Base-by-base conservation (phyloP, 2,113 vertebrate genomes). In the Capreolus pygargus region DNA sequence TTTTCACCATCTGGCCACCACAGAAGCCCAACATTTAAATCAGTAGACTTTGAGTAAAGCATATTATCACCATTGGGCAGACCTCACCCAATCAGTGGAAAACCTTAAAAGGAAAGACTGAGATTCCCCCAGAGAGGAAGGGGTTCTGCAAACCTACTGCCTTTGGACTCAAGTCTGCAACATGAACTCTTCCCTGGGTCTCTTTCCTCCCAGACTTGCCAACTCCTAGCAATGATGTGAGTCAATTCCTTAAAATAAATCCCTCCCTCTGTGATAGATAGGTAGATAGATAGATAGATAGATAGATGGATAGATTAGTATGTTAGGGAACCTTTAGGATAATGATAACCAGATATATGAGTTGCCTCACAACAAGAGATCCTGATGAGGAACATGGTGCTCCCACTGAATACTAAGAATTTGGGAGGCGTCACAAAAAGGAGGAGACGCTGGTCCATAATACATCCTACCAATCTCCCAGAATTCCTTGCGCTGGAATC, bases 151-250 rank as follows among this genome's bases (percentile, higher is more conserved):
- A 21, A 21, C 4, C 2, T 23, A 12, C 6, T 16, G 14, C 39
- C 50, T 28, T 30, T 9, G 7, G 9, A 6, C 14, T 45, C 3
- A 30, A 45, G 33, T n/a, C 10, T 3, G 15, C 11, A 7, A 9
- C 25, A 2, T 30, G 6, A 12, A 1, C 55, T 33, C 27, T 10
- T 50, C 15, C 25, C 25, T n/a, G 43, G 14, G 19, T n/a, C 55
- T 43, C 13, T 7, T 1, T 11, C 27, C 50, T 16, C 1, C 33
- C 52, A 5, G 57, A 14, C 13, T 14, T 17, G 54, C 15, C 23
- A 58, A 17, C n/a, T 4, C n/a, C 79, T 57, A 0, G 14, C 2
- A 1, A 1, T 1, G 6, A 3, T 2, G 3, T 3, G 45, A 36
- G 7, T 12, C 8, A 36, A 1, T 28, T 28, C 4, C 84, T 78